Evolutionary conservation across 1,140 invertebrate species (phyloP).

Genomic region (Tetramorium parvispinum): DNA sequence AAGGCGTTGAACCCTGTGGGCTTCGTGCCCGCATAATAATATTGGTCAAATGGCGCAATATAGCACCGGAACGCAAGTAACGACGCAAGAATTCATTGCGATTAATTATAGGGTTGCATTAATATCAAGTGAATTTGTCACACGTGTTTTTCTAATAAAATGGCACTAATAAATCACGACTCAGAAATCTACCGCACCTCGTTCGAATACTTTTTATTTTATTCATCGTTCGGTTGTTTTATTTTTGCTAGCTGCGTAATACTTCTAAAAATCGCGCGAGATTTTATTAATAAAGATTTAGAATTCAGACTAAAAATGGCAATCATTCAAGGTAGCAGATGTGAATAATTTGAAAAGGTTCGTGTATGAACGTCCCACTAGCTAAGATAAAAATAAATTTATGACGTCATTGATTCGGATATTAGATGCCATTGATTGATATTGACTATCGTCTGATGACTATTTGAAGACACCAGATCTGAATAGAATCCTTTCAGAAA

Average conservation of each 20-base stretch:
- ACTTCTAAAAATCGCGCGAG: neutral
- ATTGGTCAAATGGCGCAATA: neutral
- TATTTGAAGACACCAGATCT: conserved; percentile 9
- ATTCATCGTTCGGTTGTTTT: neutral
- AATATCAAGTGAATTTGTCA: neutral
- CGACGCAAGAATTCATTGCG: neutral
- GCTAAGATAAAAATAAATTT: conserved; percentile 30
- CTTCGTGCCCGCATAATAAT: conserved; percentile 7
- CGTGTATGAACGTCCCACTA: neutral
- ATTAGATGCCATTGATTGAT: conserved; percentile 5
- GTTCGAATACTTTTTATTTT: neutral
- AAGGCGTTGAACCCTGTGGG: conserved; percentile 31
- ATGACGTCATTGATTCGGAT: conserved; percentile 13
- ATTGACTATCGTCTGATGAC: neutral
- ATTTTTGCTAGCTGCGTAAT: neutral
- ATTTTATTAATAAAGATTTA: neutral
- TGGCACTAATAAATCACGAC: neutral
- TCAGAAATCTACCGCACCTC: neutral
- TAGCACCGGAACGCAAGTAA: neutral
- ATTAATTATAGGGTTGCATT: neutral
- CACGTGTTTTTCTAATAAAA: neutral
- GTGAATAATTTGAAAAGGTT: conserved; percentile 21
- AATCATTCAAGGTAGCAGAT: neutral
- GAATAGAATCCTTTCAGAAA: neutral
- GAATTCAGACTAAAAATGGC: neutral